Conservation (phyloP, 2,113 vertebrate species). For the Otocyon megalotis region DNA sequence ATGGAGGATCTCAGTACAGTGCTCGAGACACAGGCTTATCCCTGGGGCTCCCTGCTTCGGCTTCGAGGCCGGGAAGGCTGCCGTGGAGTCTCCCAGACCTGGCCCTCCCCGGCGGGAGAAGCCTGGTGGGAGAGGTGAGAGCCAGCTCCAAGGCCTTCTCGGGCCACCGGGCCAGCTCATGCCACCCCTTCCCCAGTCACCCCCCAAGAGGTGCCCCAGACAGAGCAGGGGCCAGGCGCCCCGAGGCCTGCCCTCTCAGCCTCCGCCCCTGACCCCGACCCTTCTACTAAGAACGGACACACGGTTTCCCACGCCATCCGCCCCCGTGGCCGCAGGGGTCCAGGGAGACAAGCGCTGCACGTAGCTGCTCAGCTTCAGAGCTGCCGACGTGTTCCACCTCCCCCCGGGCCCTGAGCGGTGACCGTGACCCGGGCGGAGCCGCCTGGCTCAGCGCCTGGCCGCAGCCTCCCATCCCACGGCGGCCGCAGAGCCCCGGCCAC, state of each 20-base stretch:
- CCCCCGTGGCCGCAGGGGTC: too few relatives aligned
- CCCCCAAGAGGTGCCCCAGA: accelerated
- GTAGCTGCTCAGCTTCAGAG: accelerated
- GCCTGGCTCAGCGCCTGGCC: accelerated
- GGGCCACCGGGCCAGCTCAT: neutral
- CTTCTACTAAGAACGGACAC: neutral
- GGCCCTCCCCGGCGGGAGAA: neutral
- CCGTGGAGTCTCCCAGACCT: accelerated
- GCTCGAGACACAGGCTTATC: neutral
- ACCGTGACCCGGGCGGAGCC: too few relatives aligned
- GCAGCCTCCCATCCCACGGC: neutral
- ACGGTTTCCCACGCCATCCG: neutral
- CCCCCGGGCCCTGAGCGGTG: neutral
- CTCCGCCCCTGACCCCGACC: neutral
- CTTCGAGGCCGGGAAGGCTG: neutral
- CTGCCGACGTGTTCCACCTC: neutral
- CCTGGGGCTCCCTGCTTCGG: neutral
- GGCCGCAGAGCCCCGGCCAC: neutral
- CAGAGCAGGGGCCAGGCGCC: neutral
- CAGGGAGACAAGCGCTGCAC: neutral
- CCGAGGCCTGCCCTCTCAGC: neutral
- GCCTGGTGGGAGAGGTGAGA: neutral
- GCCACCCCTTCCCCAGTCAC: accelerated
- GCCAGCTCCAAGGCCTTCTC: neutral
- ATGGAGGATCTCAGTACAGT: neutral